Base-by-base conservation (phyloP, 2,888 invertebrate species). In the Nymphalis polychloros region DNA sequence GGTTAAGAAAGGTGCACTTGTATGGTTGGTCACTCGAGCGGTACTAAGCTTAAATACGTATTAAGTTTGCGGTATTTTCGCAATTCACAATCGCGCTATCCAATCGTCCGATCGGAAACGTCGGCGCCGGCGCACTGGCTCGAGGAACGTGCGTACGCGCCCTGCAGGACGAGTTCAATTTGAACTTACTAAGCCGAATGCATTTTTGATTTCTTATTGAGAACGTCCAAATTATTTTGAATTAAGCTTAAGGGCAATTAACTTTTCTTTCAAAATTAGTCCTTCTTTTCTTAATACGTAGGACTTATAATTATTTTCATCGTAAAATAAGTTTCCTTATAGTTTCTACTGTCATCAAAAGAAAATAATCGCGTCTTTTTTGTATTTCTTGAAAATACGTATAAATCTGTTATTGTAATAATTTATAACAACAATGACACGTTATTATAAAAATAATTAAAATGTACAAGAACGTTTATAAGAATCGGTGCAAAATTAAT, bases 81-180 rank as follows among this genome's bases (percentile, higher is more conserved):
- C 79, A 75, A 77, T 76, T 76, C 83, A 77, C 79, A 79, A 79
- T 74, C 75, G 73, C 79, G 80, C 81, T 77, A 81, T 77, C 76
- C 81, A 80, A 81, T 84, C 89, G 90, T 83, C 88, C 90, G 89
- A 81, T 83, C 89, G 78, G 83, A 85, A 77, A 81, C 86, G 83
- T 84, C 81, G 84, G 83, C 89, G 84, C 84, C 78, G 73, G 85
- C 87, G 87, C 84, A 91, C 92, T 91, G 75, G 64, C 67, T 66
- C 64, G 52, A 31, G 31, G 53, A 64, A 66, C 73, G 72, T 69
- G 72, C 69, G 71, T 72, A 72, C 74, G 70, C 70, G 72, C 76
- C 74, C 69, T 72, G 73, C 77, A 78, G 78, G 77, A 79, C 76
- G 76, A 80, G 80, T 84, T 87, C 85, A 86, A 86, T 87, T 87